Evolutionary conservation across 2,113 vertebrate genomes (phyloP).

Genomic region (Vidua chalybeata): DNA sequence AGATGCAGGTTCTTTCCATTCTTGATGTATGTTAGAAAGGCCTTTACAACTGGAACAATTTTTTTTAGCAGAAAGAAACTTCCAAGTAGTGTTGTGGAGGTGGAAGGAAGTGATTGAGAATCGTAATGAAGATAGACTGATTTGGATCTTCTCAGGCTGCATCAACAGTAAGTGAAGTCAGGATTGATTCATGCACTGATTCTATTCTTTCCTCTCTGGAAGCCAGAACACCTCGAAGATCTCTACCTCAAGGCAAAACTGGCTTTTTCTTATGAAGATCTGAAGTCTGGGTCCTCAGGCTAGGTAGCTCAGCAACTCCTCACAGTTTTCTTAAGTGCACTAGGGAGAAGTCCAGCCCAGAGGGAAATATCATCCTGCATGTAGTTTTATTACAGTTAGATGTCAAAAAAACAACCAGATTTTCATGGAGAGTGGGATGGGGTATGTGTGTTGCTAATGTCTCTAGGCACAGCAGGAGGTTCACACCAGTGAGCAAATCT

Average conservation of each 20-base stretch:
- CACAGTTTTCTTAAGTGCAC: not conserved
- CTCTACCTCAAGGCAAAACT: not conserved
- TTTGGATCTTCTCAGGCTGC: not conserved
- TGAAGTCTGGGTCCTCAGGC: not conserved
- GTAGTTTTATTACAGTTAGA: not conserved
- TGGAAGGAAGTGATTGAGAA: not conserved
- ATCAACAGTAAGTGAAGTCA: not conserved
- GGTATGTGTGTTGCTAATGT: not conserved
- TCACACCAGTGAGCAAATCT: not conserved
- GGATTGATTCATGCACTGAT: not conserved
- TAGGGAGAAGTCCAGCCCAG: not conserved
- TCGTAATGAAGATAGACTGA: accelerated
- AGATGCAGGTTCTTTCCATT: not conserved
- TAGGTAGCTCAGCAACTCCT: not conserved
- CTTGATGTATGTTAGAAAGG: not conserved
- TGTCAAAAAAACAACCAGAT: not conserved
- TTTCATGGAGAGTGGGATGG: not conserved
- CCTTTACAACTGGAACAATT: not conserved
- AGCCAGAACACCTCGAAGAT: not conserved
- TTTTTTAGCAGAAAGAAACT: not conserved
- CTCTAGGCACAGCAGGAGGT: not conserved
- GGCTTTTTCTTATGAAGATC: not conserved
- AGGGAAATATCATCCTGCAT: not conserved
- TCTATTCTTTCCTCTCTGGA: not conserved
- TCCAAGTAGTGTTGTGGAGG: not conserved